Base-by-base conservation (phyloP, 2,888 invertebrate species). In the Caenorhabditis sp. region DNA sequence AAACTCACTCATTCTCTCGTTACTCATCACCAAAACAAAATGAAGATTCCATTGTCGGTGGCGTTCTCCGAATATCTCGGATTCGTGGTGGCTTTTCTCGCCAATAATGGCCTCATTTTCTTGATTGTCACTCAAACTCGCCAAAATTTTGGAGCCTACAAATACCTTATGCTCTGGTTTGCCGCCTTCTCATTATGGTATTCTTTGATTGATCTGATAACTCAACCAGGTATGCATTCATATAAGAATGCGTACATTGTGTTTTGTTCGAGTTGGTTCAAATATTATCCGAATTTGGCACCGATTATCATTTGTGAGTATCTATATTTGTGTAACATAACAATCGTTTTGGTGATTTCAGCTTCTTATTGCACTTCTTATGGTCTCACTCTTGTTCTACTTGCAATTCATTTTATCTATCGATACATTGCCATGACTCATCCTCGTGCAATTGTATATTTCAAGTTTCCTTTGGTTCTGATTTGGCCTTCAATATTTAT, bases 201-300 rank as follows among this genome's bases (percentile, higher is more conserved):
- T 24, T 62, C 71, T 0, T 55, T 71, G 50, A 65, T 71, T 49
- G 66, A 67, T 31, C 63, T 71, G n/a, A 27, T 67, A 4, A 67
- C 71, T 19, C 71, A 71, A 61, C 71, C 71, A 6, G 71, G 62
- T 36, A 66, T 66, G 66, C 70, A 70, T 53, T 66, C 66, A 21
- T 70, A 70, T 36, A 58, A 58, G 19, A 66, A 66, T 36, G 65
- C 65, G n/a, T 70, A 62, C 58, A 66, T 70, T 27, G 70, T 70
- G 0, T 66, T 70, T 31, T 66, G 65, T 62, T 66, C 66, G 6
- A 70, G 70, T 37, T 70, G 70, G 70, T 70, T 70, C 51, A 66
- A 66, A 24, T 70, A 70, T 21, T 62, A 70, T 27, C 36, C 54
- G 0, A 23, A 59, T n/a, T 14, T 70, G 23, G 70, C 43, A 14